Evolutionary conservation across 2,797 vertebrate species (phyloP), one percentile per base, ranked within the genome.

Genomic region (Avahi laniger): DNA sequence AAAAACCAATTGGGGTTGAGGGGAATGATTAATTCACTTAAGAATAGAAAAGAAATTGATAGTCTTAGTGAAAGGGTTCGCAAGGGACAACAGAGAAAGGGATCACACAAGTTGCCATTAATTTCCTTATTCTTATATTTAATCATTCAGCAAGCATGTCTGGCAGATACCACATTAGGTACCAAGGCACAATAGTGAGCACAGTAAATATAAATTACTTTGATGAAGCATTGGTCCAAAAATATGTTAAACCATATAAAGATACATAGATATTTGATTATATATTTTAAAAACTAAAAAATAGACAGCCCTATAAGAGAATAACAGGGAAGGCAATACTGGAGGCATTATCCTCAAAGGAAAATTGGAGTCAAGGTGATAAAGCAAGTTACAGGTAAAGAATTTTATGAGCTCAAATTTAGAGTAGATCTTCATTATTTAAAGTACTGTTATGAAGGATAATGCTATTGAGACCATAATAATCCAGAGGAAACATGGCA

Each of bases 131-230:
- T 57, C 50, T 86, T 26, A n/a, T 17, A 28, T 72, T 43, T 48
- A 26, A 11, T 50, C 1, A 76, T 48, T 80, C 26, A 93, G 7
- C 1, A 50, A 35, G 2, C 8, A 12, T n/a, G 1, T 15, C 20
- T 50, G 3, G 2, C 15, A 78, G 38, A n/a, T 6, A 50, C 9
- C 8, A 6, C 20, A 1, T 22, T 72, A n/a, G 4, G 12, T n/a
- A 28, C 7, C 46, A 4, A 5, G 7, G 17, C 1, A 72, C 2
- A 75, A 14, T 1, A 35, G 1, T 30, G 4, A 69, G 1, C 22
- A 79, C 4, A 67, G 2, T 0, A 52, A 30, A 33, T 20, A 43
- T 17, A 24, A 48, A 5, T 50, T 54, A n/a, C 9, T n/a, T 61
- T 46, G 20, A 46, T 59, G 30, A 93, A 84, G 12, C 43, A 46